phyloP scores from a whole-genome alignment of 2,888 invertebrate genomes.

The Sarcophaga rosellei region DNA sequence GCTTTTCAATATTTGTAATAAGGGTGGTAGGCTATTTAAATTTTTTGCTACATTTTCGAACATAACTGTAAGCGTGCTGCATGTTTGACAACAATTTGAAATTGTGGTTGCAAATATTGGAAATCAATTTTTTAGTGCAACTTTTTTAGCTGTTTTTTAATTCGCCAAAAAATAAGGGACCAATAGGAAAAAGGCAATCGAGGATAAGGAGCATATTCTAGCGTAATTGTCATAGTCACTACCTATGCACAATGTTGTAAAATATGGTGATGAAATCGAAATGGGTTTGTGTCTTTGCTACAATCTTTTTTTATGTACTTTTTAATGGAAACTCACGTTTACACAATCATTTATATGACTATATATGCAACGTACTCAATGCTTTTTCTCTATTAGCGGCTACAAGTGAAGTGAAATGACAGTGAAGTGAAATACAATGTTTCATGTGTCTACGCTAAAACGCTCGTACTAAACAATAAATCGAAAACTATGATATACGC shows the following conservation, averaged over 20 bases:
- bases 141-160: slow-evolving; percentile 55
- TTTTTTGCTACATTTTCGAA: neutral
- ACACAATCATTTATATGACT: too few species aligned
- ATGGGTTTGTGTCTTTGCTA: neutral
- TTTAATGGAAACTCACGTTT: too few species aligned
- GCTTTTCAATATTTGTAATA: too few species aligned
- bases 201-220: neutral
- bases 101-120: slow-evolving; percentile 23
- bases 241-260: neutral
- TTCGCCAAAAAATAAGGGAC: slow-evolving; percentile 31
- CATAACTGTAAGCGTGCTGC: slow-evolving; percentile 7
- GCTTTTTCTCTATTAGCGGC: too few species aligned
- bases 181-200: slow-evolving; percentile 33
- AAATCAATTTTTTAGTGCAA: slow-evolving; percentile 1
- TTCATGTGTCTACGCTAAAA: too few species aligned
- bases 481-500: too few species aligned
- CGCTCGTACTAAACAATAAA: too few species aligned
- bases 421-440: too few species aligned
- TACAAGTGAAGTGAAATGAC: too few species aligned
- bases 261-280: neutral
- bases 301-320: neutral
- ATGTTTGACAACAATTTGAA: neutral
- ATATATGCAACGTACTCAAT: too few species aligned
- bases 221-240: too few species aligned
- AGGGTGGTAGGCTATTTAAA: too few species aligned